Base-by-base conservation (phyloP, 37 sponge, comb jelly and placozoan genomes). In the Cliona cf. orientalis region DNA sequence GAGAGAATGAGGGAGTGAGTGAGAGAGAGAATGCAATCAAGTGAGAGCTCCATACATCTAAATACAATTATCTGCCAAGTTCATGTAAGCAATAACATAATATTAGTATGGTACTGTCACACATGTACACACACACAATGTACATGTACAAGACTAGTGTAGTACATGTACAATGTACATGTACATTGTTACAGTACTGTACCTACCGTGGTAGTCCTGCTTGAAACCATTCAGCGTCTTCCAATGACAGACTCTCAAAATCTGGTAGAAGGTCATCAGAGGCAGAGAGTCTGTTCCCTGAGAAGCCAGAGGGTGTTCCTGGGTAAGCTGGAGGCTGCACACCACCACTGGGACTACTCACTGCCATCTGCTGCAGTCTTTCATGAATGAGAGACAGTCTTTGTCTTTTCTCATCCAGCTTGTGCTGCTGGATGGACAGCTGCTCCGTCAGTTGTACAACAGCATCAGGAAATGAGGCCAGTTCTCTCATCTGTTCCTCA, bases 171-270 rank as follows among this genome's bases (percentile, higher is more conserved):
- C n/a, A n/a, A n/a, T n/a, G n/a, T n/a, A n/a, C n/a, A n/a, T n/a
- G n/a, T n/a, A n/a, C n/a, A n/a, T n/a, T n/a, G n/a, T n/a, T n/a
- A n/a, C n/a, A n/a, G n/a, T n/a, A n/a, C n/a, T n/a, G n/a, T n/a
- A n/a, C 68, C 45, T 22, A 89, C 89, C 79, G 33, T 42, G 83
- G 86, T 37, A 82, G 17, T 19, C 80, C 90, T 56, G 76, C 84
- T 12, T 84, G 85, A 45, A 76, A 86, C 87, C 87, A 82, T 5
- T 79, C 84, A 44, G 87, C 84, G 69, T 82, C 87, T 46, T 82
- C 72, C 66, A 87, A 66, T 34, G 74, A 66, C 2, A 80, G 55
- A 26, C 58, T 56, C 3, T 32, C 42, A 28, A 81, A 58, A n/a
- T 81, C 81, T 42, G 71, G 71, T 43, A 41, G 44, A 29, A 5